Base-by-base conservation (phyloP, 2,113 vertebrate genomes). In the Cyrtonyx montezumae region DNA sequence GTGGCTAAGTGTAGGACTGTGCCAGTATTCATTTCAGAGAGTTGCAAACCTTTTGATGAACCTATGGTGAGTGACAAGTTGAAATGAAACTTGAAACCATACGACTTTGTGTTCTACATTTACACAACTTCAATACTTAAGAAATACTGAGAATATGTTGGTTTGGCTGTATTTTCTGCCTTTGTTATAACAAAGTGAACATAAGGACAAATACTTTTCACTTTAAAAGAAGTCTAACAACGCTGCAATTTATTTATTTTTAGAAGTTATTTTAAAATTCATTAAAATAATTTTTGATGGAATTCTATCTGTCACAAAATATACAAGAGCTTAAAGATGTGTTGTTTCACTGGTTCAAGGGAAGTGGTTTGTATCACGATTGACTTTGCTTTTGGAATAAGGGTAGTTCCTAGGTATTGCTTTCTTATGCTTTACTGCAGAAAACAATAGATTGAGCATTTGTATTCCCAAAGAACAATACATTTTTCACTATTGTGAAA, bases 31-130 rank as follows among this genome's bases (percentile, higher is more conserved):
- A 43, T 48, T 32, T 61, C 32, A 75, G 51, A 83, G 21, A 30
- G 66, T 74, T 84, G 46, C 59, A 78, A 88, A 68, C 40, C 46
- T 91, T 86, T 90, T 86, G 43, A 69, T 84, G 81, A 83, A 93
- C 67, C 62, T 93, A 26, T 68, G 23, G 17, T 87, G 70, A 73
- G 45, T 70, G 70, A 70, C 49, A 63, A 91, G 46, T 67, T 62
- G 45, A 82, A 91, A 85, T 80, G 42, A 90, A 77, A 84, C 73
- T 77, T 82, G 84, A 92, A 93, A 74, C 21, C 45, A 22, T 32
- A 37, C 55, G 37, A 55, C 26, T 93, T 83, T 22, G 75, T 40
- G 63, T 81, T 90, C 87, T 74, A 55, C 13, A n/a, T 92, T 62
- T 89, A 70, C 53, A 48, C 40, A 53, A 34, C n/a, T 74, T 76